These are phyloP conservation scores for Agrilus planipennis DNA, from an alignment of 1,140 invertebrate genomes.

Conservation along the genomic window DNA sequence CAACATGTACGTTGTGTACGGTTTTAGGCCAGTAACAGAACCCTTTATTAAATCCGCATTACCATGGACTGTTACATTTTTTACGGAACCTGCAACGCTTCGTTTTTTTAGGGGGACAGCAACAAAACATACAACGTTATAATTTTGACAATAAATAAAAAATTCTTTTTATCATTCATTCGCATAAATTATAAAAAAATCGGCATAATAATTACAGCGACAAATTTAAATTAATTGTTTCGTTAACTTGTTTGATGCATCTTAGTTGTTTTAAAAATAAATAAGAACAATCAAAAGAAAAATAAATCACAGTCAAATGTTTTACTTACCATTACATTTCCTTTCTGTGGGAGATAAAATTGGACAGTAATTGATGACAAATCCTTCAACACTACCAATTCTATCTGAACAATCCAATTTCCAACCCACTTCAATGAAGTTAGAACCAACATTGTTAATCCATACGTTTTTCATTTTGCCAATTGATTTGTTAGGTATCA, in stretches of 20 bases:
- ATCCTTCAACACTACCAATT: constrained; percentile 51
- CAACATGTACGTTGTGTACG: constrained; percentile 69
- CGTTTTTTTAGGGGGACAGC: too few species aligned
- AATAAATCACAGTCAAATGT: neutral
- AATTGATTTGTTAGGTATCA: constrained; percentile 52
- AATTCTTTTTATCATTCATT: too few species aligned
- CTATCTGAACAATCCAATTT: constrained; percentile 56
- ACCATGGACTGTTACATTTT: constrained; percentile 10
- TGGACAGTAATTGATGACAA: constrained; percentile 55
- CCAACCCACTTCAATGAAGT: constrained; percentile 53
- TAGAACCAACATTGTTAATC: constrained; percentile 43
- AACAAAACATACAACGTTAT: too few species aligned
- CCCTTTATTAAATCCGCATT: constrained; percentile 2
- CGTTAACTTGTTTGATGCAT: too few species aligned
- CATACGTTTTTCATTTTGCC: constrained; percentile 55
- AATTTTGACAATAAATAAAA: too few species aligned
- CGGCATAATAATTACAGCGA: too few species aligned
- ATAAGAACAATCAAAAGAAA: neutral
- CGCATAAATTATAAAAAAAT: too few species aligned
- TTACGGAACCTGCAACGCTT: constrained; percentile 4
- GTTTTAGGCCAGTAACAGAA: constrained; percentile 40
- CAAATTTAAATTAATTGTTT: too few species aligned
- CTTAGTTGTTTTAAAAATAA: too few species aligned
- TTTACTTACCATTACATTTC: constrained; percentile 32
- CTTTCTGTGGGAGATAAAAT: constrained; percentile 41